phyloP scores from a whole-genome alignment of 2,797 vertebrate genomes.

The Morus bassanus region DNA sequence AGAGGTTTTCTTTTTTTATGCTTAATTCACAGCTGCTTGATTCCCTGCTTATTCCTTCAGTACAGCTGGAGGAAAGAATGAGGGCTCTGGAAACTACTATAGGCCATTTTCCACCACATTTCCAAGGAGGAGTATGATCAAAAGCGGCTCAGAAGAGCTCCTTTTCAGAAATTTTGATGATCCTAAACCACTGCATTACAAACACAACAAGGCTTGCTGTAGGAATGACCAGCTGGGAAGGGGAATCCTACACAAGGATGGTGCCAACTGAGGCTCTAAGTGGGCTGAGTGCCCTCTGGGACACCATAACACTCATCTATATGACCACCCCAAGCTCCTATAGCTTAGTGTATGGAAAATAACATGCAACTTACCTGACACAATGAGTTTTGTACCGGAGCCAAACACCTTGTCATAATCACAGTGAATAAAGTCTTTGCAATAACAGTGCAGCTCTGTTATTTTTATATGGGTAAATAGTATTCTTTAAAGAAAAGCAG shows the following conservation, averaged over 20 bases:
- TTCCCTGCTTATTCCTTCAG: neutral
- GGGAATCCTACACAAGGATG: neutral
- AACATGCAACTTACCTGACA: conserved; percentile 36
- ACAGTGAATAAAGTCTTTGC: conserved; percentile 2
- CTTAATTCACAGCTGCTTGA: neutral
- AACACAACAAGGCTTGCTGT: neutral
- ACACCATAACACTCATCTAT: neutral
- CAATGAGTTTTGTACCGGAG: conserved; percentile 3
- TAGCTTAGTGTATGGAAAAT: neutral
- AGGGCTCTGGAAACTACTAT: neutral
- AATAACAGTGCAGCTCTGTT: neutral
- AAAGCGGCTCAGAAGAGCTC: neutral
- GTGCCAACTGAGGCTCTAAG: neutral
- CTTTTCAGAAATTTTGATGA: neutral
- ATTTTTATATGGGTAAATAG: neutral
- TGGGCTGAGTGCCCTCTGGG: neutral
- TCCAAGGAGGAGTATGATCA: neutral
- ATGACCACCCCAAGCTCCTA: neutral
- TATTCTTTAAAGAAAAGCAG: neutral
- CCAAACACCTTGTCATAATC: neutral
- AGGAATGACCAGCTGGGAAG: neutral
- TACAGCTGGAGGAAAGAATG: neutral
- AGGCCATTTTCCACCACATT: neutral
- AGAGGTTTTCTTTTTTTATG: neutral
- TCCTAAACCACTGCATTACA: neutral